These are phyloP conservation scores for Torymus auratus DNA, from an alignment of 2,888 invertebrate species.

Conservation along the genomic window DNA sequence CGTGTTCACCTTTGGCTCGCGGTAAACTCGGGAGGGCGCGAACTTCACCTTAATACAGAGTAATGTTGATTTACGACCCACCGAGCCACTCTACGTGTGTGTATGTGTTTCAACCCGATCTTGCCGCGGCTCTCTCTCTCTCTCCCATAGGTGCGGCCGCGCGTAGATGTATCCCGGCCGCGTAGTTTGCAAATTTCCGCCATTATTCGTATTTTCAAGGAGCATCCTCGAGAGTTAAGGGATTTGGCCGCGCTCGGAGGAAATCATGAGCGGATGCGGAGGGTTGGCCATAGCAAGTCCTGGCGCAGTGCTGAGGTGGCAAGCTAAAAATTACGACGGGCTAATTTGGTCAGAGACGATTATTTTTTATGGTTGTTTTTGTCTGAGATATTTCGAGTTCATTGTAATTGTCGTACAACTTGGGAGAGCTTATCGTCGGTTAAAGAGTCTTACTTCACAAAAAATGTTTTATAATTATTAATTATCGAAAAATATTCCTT, in stretches of 20 bases:
- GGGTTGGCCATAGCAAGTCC: no score
- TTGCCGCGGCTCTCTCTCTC: slow-evolving; percentile 48
- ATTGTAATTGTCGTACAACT: no score
- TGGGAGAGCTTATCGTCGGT: no score
- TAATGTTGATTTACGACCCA: slow-evolving; percentile 75
- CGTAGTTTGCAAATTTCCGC: slow-evolving; percentile 57
- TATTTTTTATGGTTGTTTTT: neutral
- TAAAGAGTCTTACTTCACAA: no score
- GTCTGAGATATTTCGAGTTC: no score
- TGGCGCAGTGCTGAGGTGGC: neutral
- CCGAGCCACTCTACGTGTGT: slow-evolving; percentile 63
- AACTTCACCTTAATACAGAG: slow-evolving; percentile 75
- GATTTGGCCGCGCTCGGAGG: slow-evolving; percentile 25
- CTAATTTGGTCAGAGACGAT: slow-evolving; percentile 29
- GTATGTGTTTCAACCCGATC: slow-evolving; percentile 61
- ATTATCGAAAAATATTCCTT: no score
- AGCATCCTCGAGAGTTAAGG: slow-evolving; percentile 54
- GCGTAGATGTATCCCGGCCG: neutral
- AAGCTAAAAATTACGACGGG: slow-evolving; percentile 33
- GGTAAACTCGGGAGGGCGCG: slow-evolving; percentile 33
- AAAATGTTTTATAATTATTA: no score
- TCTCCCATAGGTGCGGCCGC: slow-evolving; percentile 16
- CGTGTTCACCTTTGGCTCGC: slow-evolving; percentile 47
- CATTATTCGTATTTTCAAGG: slow-evolving; percentile 58
- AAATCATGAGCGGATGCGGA: slow-evolving; percentile 13